Conservation (phyloP, 2,113 vertebrate species). For the Barnardius zonarius region DNA sequence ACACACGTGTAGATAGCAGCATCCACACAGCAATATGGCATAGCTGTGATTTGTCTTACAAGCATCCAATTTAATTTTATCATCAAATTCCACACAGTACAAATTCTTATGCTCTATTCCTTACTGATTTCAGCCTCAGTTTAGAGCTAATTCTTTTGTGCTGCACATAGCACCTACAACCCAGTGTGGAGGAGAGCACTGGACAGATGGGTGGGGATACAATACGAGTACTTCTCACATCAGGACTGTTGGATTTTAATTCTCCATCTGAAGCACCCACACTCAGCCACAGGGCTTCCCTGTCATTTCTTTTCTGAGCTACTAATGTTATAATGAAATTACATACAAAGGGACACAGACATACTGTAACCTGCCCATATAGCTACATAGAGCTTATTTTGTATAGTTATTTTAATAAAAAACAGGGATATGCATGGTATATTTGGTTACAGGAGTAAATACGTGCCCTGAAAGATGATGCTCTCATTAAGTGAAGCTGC, state of each 20-base stretch:
- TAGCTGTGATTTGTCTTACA: not conserved
- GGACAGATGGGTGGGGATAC: not conserved
- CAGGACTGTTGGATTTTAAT: not conserved
- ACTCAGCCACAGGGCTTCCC: not conserved
- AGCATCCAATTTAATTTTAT: not conserved
- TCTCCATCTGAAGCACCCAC: not conserved
- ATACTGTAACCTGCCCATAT: not conserved
- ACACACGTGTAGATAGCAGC: not conserved
- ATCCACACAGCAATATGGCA: conserved; percentile 22
- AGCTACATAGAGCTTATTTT: conserved; percentile 17
- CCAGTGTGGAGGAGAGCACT: not conserved
- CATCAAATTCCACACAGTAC: not conserved
- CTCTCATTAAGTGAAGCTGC: conserved; percentile 48
- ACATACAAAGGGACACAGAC: not conserved
- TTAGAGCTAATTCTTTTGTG: not conserved
- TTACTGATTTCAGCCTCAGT: not conserved
- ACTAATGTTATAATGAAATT: conserved; percentile 9
- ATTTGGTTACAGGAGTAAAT: conserved; percentile 43
- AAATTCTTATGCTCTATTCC: not conserved
- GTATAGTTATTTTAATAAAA: conserved; percentile 47
- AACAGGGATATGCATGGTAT: conserved; percentile 26
- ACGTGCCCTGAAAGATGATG: conserved; percentile 49
- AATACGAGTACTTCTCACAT: not conserved
- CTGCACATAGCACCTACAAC: not conserved
- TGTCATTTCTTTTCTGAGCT: not conserved